A percentile compares a stretch with the other conserved stretches of the same genome.
phyloP scores from a whole-genome alignment of 2,888 invertebrate genomes.

The Ferdinandea cuprea region DNA sequence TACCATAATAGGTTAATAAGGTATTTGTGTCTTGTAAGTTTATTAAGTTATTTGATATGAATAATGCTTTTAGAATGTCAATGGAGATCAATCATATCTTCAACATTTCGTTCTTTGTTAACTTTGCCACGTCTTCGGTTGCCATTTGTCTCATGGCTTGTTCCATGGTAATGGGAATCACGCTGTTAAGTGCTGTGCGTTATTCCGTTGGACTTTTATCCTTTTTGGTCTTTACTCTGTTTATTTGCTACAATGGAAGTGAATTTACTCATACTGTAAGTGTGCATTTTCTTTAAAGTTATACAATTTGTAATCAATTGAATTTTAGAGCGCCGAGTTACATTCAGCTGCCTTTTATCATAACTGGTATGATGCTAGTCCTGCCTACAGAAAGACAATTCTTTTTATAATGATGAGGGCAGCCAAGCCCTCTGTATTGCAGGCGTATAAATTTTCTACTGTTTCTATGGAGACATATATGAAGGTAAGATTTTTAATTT shows the following conservation, averaged over 20 bases:
- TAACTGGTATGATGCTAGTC: slow-evolving; percentile 80
- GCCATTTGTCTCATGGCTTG: slow-evolving; percentile 79
- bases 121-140: slow-evolving; percentile 78
- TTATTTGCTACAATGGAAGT: slow-evolving; percentile 79
- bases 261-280: slow-evolving; percentile 78
- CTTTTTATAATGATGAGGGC: slow-evolving; percentile 79
- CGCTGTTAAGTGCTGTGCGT: slow-evolving; percentile 74
- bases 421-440: slow-evolving; percentile 75
- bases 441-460: slow-evolving; percentile 77
- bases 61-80: slow-evolving; percentile 64
- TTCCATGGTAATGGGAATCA: slow-evolving; percentile 78
- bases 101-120: slow-evolving; percentile 77
- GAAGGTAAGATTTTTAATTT: slow-evolving; percentile 75
- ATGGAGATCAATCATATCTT: slow-evolving; percentile 77
- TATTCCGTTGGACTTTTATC: slow-evolving; percentile 77
- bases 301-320: not conserved
- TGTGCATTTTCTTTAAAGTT: not conserved
- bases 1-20: slow-evolving; percentile 78
- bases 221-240: slow-evolving; percentile 77
- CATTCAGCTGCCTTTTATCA: slow-evolving; percentile 78
- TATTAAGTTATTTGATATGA: not conserved
- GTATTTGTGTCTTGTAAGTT: slow-evolving; percentile 32
- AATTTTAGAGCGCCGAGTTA: slow-evolving; percentile 76
- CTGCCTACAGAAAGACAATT: slow-evolving; percentile 78
- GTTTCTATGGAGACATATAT: slow-evolving; percentile 80